Evolutionary conservation across 2,888 invertebrate genomes (phyloP), one percentile per base, ranked within the genome.

Genomic region (Xestoiulus laeticollis): DNA sequence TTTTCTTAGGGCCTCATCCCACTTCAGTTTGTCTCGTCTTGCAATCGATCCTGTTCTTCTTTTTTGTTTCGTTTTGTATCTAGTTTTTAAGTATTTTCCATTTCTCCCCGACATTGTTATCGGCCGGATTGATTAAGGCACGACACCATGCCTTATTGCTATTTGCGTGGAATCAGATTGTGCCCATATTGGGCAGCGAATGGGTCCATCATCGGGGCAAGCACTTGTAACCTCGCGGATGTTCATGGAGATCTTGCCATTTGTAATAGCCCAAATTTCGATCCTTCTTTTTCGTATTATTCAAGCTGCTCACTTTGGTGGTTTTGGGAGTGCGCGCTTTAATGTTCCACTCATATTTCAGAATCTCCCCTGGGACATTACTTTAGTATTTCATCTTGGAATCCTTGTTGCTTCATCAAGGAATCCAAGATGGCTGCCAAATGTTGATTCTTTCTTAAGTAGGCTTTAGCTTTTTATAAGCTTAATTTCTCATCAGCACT

Each of bases 121-220:
- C 30, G 26, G 16, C 3, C 14, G 16, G 30, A 68, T 32, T 30
- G 78, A 78, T 26, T 68, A 68, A 68, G 68, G 68, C 68, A 10
- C 30, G 78, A 16, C 30, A 78, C 30, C 78, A 78, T 78, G 78
- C 78, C 30, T 78, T 78, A 8, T 10, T 59, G 5, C n/a, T n/a
- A 59, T 59, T 59, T 59, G 48, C 16, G 14, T 78, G 78, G 30
- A 78, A 78, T 78, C 78, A 78, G 30, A 78, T 78, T 30, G 30
- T 78, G 78, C 78, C 78, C 78, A 78, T 78, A 78, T 78, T 78
- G 78, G 78, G 78, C 78, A 78, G 30, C 78, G 30, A 78, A 78
- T 78, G 78, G 16, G 30, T 16, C 30, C 78, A 78, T 78, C 78
- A 26, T 32, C 30, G 78, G 78, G 16, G 26, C 14, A 78, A 78